A percentile compares a stretch with the other conserved stretches of the same genome.
Evolutionary conservation across 2,888 invertebrate genomes (phyloP).

Genomic region (Phyllotreta striolata): DNA sequence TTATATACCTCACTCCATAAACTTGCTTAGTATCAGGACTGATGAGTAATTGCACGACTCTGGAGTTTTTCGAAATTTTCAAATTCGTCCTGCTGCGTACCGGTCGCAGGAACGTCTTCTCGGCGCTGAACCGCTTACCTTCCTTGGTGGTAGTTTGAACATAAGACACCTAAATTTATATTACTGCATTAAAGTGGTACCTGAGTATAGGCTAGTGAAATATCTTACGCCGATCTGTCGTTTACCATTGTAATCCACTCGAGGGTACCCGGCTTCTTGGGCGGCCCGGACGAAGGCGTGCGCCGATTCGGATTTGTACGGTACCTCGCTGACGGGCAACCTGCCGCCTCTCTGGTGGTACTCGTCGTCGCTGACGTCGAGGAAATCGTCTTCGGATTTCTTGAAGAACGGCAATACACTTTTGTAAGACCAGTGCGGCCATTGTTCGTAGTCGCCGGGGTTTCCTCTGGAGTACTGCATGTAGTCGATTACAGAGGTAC

Average conservation of each 20-base stretch:
- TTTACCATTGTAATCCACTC: constrained; percentile 74
- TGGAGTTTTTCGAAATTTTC: constrained; percentile 69
- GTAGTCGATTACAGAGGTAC: constrained; percentile 58
- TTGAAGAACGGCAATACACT: constrained; percentile 61
- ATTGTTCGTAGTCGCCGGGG: constrained; percentile 75
- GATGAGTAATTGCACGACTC: constrained; percentile 73
- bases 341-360: constrained; percentile 60
- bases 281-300: constrained; percentile 70
- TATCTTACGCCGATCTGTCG: constrained; percentile 67
- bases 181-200: not conserved
- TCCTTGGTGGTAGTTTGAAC: constrained; percentile 69
- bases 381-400: constrained; percentile 57
- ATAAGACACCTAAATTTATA: constrained; percentile 56
- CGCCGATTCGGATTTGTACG: constrained; percentile 61
- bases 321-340: constrained; percentile 56
- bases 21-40: constrained; percentile 69
- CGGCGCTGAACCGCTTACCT: constrained; percentile 73
- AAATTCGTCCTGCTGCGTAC: constrained; percentile 70
- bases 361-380: constrained; percentile 47
- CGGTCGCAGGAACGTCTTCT: constrained; percentile 70
- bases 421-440: constrained; percentile 67
- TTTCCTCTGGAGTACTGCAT: constrained; percentile 71
- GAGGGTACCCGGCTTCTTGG: constrained; percentile 70
- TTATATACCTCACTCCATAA: constrained; percentile 72
- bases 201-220: constrained; percentile 55